Percentiles rank a stretch among this genome's conserved stretches.
Evolutionary conservation across 2,888 invertebrate species (phyloP).

Genomic region (Melipona beecheii): DNA sequence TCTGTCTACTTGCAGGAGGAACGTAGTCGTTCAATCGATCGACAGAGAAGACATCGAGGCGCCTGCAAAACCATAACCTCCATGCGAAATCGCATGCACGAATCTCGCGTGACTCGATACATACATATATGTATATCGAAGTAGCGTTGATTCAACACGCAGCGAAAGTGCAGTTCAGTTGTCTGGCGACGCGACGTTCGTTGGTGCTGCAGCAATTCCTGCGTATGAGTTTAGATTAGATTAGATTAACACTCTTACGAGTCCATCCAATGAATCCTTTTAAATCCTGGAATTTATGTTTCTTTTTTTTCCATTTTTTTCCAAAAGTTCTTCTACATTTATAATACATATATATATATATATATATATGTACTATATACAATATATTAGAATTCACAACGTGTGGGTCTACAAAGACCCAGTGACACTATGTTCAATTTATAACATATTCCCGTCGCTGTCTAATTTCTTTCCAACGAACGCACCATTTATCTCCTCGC

Average conservation of each 20-base stretch:
- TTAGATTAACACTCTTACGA: constrained; percentile 21
- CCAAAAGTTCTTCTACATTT: no score
- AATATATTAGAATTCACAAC: background rate
- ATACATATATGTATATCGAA: background rate
- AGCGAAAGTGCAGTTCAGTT: constrained; percentile 44
- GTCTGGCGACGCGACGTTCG: constrained; percentile 36
- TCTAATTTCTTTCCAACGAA: constrained; percentile 30
- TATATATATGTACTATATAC: background rate
- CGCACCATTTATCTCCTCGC: constrained; percentile 28
- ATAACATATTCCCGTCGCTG: background rate
- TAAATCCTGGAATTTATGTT: background rate
- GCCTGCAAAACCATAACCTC: constrained; percentile 67
- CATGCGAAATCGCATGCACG: constrained; percentile 57
- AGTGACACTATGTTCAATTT: constrained; percentile 13
- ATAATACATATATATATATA: no score
- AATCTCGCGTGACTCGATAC: constrained; percentile 69
- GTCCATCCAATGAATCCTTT: background rate
- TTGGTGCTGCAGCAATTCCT: constrained; percentile 23
- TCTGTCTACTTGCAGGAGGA: constrained; percentile 19
- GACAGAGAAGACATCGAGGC: constrained; percentile 73
- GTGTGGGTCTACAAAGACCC: background rate
- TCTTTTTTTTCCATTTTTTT: no score
- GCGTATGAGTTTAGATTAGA: constrained; percentile 6
- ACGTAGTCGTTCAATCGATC: constrained; percentile 60
- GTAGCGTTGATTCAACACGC: constrained; percentile 33